Evolutionary conservation across 2,888 invertebrate genomes (phyloP).

Genomic region (Drosophila robusta): DNA sequence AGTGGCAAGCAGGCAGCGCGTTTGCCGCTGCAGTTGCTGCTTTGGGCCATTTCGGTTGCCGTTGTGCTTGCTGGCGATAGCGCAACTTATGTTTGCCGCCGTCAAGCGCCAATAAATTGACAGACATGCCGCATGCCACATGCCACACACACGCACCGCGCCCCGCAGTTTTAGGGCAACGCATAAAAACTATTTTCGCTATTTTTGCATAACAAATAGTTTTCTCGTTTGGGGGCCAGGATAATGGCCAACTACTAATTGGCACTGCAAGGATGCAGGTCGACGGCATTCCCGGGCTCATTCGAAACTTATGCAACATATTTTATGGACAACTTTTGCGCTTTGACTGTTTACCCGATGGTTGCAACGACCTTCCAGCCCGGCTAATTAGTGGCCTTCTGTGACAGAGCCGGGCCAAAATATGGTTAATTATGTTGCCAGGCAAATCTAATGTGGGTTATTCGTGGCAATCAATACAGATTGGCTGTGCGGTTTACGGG

Average conservation of each 20-base stretch:
- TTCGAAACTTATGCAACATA: slow-evolving; percentile 55
- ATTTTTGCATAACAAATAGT: slow-evolving; percentile 39
- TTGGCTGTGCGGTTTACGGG: background rate
- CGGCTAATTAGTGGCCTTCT: slow-evolving; percentile 39
- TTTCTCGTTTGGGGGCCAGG: slow-evolving; percentile 16
- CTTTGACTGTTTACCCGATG: background rate
- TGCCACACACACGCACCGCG: slow-evolving; percentile 4
- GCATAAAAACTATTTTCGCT: slow-evolving; percentile 24
- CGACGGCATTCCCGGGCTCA: slow-evolving; percentile 20
- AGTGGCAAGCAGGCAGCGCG: slow-evolving; percentile 37
- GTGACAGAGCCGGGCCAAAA: slow-evolving; percentile 9
- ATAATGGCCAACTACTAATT: slow-evolving; percentile 43
- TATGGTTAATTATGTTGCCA: slow-evolving; percentile 19
- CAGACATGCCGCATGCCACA: slow-evolving; percentile 34
- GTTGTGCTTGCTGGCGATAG: slow-evolving; percentile 71
- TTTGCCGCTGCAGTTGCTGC: slow-evolving; percentile 34
- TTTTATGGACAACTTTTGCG: slow-evolving; percentile 47
- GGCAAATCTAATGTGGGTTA: slow-evolving; percentile 3
- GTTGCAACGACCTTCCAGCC: background rate
- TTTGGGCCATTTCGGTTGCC: slow-evolving; percentile 48
- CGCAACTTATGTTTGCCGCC: slow-evolving; percentile 74
- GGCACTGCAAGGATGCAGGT: slow-evolving; percentile 24
- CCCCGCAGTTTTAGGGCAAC: background rate
- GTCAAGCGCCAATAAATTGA: slow-evolving; percentile 75
- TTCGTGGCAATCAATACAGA: slow-evolving; percentile 1